phyloP scores from a whole-genome alignment of 2,888 invertebrate genomes.

The Piscicola geometra region DNA sequence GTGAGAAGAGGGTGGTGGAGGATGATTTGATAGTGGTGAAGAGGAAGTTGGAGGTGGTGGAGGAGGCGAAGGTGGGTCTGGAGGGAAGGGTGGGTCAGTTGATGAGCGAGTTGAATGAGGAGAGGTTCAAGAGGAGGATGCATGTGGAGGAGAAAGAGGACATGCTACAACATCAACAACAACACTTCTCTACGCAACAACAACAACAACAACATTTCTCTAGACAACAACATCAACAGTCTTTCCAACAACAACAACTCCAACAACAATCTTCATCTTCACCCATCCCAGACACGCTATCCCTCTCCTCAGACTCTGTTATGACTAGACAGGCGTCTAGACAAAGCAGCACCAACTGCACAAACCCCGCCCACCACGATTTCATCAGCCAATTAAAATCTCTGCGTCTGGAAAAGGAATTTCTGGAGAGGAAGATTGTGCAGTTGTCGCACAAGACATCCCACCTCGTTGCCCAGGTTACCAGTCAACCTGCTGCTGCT shows the following conservation, averaged over 20 bases:
- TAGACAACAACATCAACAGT: background rate
- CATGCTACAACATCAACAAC: too few relatives aligned
- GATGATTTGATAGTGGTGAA: conserved; percentile 30
- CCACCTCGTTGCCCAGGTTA: too few relatives aligned
- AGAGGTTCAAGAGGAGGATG: conserved; percentile 22
- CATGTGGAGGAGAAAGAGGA: background rate
- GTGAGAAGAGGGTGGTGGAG: too few relatives aligned
- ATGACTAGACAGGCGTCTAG: too few relatives aligned
- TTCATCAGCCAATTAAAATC: background rate
- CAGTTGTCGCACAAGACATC: too few relatives aligned
- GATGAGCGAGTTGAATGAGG: background rate
- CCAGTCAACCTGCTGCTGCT: too few relatives aligned
- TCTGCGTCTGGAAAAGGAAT: too few relatives aligned
- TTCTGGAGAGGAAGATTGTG: too few relatives aligned
- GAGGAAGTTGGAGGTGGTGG: conserved; percentile 21
- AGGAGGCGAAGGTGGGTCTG: conserved; percentile 41
- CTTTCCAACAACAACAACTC: background rate
- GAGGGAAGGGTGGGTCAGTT: conserved; percentile 26
- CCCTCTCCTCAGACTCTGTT: too few relatives aligned
- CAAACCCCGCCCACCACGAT: background rate
- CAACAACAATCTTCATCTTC: background rate
- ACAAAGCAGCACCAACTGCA: too few relatives aligned
- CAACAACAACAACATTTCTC: too few relatives aligned
- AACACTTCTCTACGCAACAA: too few relatives aligned
- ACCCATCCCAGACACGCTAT: background rate